Evolutionary conservation across 2,888 invertebrate genomes (phyloP).

Genomic region (Argyra leucocephala): DNA sequence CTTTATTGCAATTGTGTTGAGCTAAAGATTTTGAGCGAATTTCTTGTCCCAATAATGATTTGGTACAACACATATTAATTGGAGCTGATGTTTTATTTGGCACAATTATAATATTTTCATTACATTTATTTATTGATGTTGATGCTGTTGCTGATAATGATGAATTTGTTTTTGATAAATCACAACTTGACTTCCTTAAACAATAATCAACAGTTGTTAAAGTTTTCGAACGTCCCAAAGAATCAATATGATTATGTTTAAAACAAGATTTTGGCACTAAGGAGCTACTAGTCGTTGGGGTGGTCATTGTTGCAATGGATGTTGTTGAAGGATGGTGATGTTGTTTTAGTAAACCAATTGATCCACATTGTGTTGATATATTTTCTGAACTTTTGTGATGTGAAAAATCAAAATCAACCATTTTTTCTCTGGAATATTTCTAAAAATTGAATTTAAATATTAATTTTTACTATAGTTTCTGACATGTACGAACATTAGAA

Average conservation of each 20-base stretch:
- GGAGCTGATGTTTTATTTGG: neutral
- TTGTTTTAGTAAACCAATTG: conserved; percentile 20
- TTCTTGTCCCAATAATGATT: neutral
- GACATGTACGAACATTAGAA: neutral
- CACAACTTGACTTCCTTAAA: conserved; percentile 24
- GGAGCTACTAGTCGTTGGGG: conserved; percentile 20
- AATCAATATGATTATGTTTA: conserved; percentile 36
- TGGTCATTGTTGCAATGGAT: conserved; percentile 9
- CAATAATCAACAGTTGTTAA: conserved; percentile 22
- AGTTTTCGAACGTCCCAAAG: conserved; percentile 25
- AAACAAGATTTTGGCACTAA: conserved; percentile 40
- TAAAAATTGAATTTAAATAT: conserved; percentile 16
- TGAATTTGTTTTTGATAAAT: conserved; percentile 24
- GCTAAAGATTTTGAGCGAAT: conserved; percentile 13
- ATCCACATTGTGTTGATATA: conserved; percentile 29
- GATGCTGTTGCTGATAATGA: conserved; percentile 21
- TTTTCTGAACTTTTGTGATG: conserved; percentile 43
- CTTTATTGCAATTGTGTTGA: conserved; percentile 18
- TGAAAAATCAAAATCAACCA: conserved; percentile 45
- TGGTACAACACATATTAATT: neutral
- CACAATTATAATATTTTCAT: conserved; percentile 16
- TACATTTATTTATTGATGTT: conserved; percentile 25
- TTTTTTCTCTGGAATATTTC: conserved; percentile 38
- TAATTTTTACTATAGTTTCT: no score
- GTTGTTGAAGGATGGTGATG: conserved; percentile 12